Evolutionary conservation across 1,140 invertebrate species (phyloP), one percentile per base, ranked within the genome.

Genomic region (Holcopasites calliopsidis): DNA sequence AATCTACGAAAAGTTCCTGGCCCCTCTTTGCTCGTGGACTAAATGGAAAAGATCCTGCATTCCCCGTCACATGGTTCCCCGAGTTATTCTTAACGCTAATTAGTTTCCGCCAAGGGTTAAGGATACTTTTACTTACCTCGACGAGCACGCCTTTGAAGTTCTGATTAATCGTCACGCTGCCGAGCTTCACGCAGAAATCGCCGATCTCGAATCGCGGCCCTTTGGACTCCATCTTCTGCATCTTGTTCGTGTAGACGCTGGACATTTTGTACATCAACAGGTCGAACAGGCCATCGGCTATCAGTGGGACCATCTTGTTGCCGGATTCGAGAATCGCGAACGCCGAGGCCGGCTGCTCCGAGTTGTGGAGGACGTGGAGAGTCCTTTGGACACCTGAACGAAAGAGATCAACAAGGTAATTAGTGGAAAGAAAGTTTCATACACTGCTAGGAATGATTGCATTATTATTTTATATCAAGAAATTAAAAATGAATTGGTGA

Each of bases 141-240:
- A 99, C 95, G 0, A 99, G 92, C 69, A 99, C 95, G 16, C 98
- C 98, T 92, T 98, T 98, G 88, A 99, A 98, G 87, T 96, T 97
- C 68, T 97, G 95, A 89, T 95, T 97, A 92, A 99, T 96, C 11
- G 96, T 96, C 3, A 99, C 97, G 57, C 95, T 97, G 31, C 98
- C 98, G 3, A 99, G 92, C 91, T 99, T 99, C 5, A 99, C 95
- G 80, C 97, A 94, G 91, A 99, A 99, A 89, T 99, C 98, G 1
- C 95, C 96, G 33, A 98, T 93, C 90, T 98, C 97, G 91, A 97
- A 99, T 58, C 97, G 93, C 1, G 96, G 96, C 1, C 98, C 98
- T 90, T 98, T 98, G 0, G 96, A 96, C 90, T 99, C 98, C 58
- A 93, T 92, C 78, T 96, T 96, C 0, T 96, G 95, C 90, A 98